Evolutionary conservation across 2,113 vertebrate species (phyloP).

Genomic region (Labeo catla): DNA sequence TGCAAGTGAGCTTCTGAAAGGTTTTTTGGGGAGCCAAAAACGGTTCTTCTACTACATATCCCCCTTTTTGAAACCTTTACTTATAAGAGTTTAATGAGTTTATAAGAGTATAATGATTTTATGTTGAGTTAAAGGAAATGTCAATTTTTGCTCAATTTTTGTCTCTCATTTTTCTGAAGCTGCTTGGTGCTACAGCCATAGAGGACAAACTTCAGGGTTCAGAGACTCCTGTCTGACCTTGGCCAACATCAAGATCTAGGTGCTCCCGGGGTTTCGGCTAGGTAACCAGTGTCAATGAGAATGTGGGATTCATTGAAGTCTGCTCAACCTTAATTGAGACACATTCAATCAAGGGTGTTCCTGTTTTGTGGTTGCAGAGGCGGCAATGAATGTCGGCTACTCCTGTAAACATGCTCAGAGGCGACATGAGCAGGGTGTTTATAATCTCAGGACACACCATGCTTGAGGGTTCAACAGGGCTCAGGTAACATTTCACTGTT

Average conservation of each 20-base stretch:
- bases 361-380: constrained; percentile 74
- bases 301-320: not conserved
- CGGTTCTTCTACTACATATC: no score
- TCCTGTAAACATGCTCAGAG: constrained; percentile 83
- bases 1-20: no score
- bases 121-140: not conserved
- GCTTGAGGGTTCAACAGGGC: constrained; percentile 76
- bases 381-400: constrained; percentile 85
- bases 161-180: constrained; percentile 68
- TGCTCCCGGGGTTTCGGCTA: constrained; percentile 86
- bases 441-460: constrained; percentile 75
- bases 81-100: no score
- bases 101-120: not conserved
- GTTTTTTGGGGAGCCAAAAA: no score
- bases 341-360: not conserved
- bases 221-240: constrained; percentile 80
- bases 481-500: constrained; percentile 70
- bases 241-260: constrained; percentile 87
- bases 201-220: constrained; percentile 89
- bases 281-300: constrained; percentile 67
- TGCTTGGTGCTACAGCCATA: constrained; percentile 85
- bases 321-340: not conserved
- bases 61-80: no score
- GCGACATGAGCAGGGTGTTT: constrained; percentile 83
- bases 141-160: not conserved